Evolutionary conservation across 2,888 invertebrate species (phyloP), one percentile per base, ranked within the genome.

Genomic region (Andricus curvator): DNA sequence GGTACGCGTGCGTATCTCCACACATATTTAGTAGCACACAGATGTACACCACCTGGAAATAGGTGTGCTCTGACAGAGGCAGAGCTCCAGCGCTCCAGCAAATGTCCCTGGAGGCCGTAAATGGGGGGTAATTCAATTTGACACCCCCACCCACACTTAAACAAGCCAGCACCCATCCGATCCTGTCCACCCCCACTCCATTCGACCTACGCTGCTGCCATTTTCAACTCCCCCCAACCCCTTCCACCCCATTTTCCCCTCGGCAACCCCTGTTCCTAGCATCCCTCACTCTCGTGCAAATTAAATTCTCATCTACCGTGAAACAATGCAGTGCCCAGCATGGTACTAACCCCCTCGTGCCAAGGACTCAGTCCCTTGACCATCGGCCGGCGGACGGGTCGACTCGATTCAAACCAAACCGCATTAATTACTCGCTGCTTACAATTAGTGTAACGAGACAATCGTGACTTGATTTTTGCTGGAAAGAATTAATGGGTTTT

Each of bases 221-320:
- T 64, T 81, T 78, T 78, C 68, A 65, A 62, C 80, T 74, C 79
- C 76, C 78, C 77, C 66, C 84, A 80, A 70, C 78, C 76, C 78
- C 80, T 83, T 70, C 64, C 62, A 25, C 4, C 25, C 22, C 13
- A 25, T 15, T 25, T 62, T 15, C 25, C 15, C 62, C 62, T 62
- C 62, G 25, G 6, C 15, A 62, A 70, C 79, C 84, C 80, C 76
- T 77, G 77, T 77, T 60, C 48, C 22, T 60, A 64, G 22, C 66
- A 65, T 62, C 76, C 80, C 82, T 77, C 80, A 64, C 79, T 80
- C 86, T 88, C 88, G 88, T 88, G 89, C 91, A 91, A 91, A 91
- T 91, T 91, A 91, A 91, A 91, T 91, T 91, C 91, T 91, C 91
- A 91, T 91, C 91, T 90, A 91, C 90, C 91, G 91, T 91, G 91